Evolutionary conservation across 2,113 vertebrate genomes (phyloP).

Genomic region (Sinocyclocheilus grahami): DNA sequence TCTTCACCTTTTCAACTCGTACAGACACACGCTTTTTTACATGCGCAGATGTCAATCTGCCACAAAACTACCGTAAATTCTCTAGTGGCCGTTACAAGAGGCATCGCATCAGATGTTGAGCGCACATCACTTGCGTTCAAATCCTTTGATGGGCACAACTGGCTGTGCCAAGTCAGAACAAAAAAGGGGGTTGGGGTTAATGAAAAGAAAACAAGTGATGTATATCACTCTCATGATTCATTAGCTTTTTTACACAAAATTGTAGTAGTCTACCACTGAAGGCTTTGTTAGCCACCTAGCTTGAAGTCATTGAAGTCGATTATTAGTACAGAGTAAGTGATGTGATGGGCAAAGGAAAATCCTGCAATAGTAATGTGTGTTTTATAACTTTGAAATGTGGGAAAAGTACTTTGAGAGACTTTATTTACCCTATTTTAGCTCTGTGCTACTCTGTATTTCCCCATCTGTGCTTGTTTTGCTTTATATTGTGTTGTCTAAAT

Average conservation of each 20-base stretch:
- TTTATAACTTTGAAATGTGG: background rate
- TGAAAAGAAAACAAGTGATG: slow-evolving; percentile 18
- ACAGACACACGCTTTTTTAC: no score
- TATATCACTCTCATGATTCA: slow-evolving; percentile 22
- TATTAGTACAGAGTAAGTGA: slow-evolving; percentile 47
- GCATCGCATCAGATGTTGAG: slow-evolving; percentile 47
- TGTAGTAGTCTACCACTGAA: background rate
- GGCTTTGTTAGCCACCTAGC: slow-evolving; percentile 52
- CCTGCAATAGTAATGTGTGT: background rate
- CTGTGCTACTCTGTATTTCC: background rate
- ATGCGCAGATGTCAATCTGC: no score
- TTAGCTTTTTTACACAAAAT: slow-evolving; percentile 35
- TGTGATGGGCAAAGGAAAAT: background rate
- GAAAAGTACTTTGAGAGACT: slow-evolving; percentile 1
- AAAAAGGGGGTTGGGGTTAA: background rate
- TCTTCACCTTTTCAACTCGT: no score
- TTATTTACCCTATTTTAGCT: slow-evolving; percentile 1
- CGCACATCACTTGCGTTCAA: slow-evolving; percentile 28
- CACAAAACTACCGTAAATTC: no score
- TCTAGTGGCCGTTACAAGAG: no score
- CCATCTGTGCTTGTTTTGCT: background rate
- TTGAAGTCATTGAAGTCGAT: slow-evolving; percentile 67
- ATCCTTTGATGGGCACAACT: slow-evolving; percentile 33
- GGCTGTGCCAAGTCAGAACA: slow-evolving; percentile 24
- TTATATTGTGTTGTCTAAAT: background rate